Base-by-base conservation (phyloP, 2,113 vertebrate species). In the Perca fluviatilis region DNA sequence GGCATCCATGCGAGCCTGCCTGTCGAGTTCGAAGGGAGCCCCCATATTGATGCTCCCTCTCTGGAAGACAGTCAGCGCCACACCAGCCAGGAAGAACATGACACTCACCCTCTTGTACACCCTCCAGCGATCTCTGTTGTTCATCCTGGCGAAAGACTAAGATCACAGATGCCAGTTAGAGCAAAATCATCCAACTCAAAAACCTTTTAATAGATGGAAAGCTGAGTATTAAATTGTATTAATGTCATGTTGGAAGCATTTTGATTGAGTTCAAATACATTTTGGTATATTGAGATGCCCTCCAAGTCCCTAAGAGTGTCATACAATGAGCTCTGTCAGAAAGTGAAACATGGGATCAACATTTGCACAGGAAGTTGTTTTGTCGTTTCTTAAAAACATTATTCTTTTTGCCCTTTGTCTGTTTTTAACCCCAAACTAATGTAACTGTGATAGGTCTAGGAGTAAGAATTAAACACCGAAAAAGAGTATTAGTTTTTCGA, bases 41-140 rank as follows among this genome's bases (percentile, higher is more conserved):
- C 80, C 73, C 5, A 84, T 81, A 13, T 93, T 95, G 1, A 96
- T 79, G 79, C 84, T 94, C 19, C 96, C 95, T 0, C 94, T 96
- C 61, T 99, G 97, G 86, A 95, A 63, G 14, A 98, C 91, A 0
- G 95, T 97, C 66, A 99, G 77, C 0, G 92, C 95, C 88, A 98
- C 91, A 1, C 95, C 92, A 40, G 97, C 92, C 67, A 97, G 90
- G 80, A 99, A 94, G 40, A 96, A 95, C 91, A 95, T 90, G 76
- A 97, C 88, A 73, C 94, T 93, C 65, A 94, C 74, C 0, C 93
- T 96, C 93, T 95, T 97, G 94, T 94, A 99, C 70, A 98, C 64
- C 80, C 89, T 87, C 94, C 95, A 95, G 19, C 91, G 89, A 64
- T 95, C 93, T 85, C 95, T 92, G 74, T 90, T 96, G 83, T 93